Percentiles rank a stretch among this genome's conserved stretches.
These are phyloP conservation scores for Leucania comma DNA, from an alignment of 2,888 invertebrate genomes.

Conservation along the genomic window DNA sequence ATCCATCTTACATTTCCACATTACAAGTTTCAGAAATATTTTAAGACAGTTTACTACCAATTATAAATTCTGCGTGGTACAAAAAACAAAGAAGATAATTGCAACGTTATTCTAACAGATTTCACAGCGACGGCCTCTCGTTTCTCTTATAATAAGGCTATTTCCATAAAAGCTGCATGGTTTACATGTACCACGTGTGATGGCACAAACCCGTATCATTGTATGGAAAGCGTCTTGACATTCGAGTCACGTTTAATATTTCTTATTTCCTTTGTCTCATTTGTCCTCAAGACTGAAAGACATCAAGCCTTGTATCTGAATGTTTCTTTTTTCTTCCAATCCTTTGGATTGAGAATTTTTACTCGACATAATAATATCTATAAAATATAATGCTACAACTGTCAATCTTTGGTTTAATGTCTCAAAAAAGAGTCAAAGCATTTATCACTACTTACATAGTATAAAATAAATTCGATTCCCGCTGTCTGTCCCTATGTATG, in stretches of 20 bases:
- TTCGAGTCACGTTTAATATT: slow-evolving; percentile 89
- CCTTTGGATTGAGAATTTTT: slow-evolving; percentile 69
- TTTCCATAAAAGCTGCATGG: slow-evolving; percentile 82
- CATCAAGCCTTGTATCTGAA: slow-evolving; percentile 80
- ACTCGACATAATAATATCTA: slow-evolving; percentile 62
- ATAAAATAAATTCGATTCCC: no score
- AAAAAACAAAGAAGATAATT: slow-evolving; percentile 56
- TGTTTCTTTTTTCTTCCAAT: slow-evolving; percentile 77
- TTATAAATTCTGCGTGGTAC: slow-evolving; percentile 29
- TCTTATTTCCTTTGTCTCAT: slow-evolving; percentile 90
- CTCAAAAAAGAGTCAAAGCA: slow-evolving; percentile 5
- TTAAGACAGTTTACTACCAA: slow-evolving; percentile 43
- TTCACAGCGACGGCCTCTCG: slow-evolving; percentile 69
- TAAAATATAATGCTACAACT: slow-evolving; percentile 56
- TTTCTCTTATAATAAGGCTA: slow-evolving; percentile 77
- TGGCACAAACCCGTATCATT: slow-evolving; percentile 75
- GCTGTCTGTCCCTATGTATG: no score
- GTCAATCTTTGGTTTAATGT: slow-evolving; percentile 43
- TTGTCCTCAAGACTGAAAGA: slow-evolving; percentile 85
- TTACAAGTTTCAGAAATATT: slow-evolving; percentile 17
- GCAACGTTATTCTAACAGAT: slow-evolving; percentile 70
- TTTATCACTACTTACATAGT: no score
- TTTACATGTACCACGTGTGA: slow-evolving; percentile 79
- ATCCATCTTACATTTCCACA: slow-evolving; percentile 11
- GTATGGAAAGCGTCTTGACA: slow-evolving; percentile 83